Conservation (phyloP, 2,888 invertebrate genomes). For the Tholera decimalis region DNA sequence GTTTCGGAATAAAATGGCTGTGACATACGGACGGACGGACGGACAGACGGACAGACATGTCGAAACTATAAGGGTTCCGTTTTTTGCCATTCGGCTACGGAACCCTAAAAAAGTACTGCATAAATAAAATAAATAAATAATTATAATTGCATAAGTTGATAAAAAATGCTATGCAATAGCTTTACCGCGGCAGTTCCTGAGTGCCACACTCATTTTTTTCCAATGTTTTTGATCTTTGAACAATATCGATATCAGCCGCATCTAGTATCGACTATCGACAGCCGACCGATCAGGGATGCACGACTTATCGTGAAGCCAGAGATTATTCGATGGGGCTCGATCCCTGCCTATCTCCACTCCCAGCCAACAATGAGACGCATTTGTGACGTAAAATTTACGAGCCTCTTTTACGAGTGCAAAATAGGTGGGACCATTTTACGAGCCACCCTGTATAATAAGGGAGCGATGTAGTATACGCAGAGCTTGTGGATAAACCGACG, state of each 20-base stretch:
- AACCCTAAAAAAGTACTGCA: too few relatives aligned
- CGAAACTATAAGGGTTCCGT: too few relatives aligned
- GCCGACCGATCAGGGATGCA: slow-evolving; percentile 55
- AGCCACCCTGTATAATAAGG: slow-evolving; percentile 84
- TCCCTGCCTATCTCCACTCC: slow-evolving; percentile 74
- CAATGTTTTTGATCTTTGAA: slow-evolving; percentile 1
- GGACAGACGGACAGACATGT: too few relatives aligned
- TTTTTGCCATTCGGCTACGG: too few relatives aligned
- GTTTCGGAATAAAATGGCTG: too few relatives aligned
- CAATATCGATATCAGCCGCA: slow-evolving; percentile 38
- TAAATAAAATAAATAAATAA: too few relatives aligned
- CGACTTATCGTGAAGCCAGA: slow-evolving; percentile 76
- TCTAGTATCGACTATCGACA: slow-evolving; percentile 39
- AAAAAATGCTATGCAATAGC: too few relatives aligned
- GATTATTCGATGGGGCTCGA: slow-evolving; percentile 71
- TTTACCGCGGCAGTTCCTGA: too few relatives aligned
- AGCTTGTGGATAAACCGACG: slow-evolving; percentile 48
- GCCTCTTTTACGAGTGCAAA: slow-evolving; percentile 88
- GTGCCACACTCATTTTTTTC: too few relatives aligned
- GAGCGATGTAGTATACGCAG: slow-evolving; percentile 68
- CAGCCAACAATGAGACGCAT: slow-evolving; percentile 84
- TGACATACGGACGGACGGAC: too few relatives aligned
- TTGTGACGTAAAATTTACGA: slow-evolving; percentile 88
- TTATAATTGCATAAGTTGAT: too few relatives aligned
- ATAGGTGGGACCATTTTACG: slow-evolving; percentile 87